Percentiles rank a stretch among this genome's conserved stretches.
Conservation (phyloP, 1,140 invertebrate genomes). For the Neodiprion pinetum region DNA sequence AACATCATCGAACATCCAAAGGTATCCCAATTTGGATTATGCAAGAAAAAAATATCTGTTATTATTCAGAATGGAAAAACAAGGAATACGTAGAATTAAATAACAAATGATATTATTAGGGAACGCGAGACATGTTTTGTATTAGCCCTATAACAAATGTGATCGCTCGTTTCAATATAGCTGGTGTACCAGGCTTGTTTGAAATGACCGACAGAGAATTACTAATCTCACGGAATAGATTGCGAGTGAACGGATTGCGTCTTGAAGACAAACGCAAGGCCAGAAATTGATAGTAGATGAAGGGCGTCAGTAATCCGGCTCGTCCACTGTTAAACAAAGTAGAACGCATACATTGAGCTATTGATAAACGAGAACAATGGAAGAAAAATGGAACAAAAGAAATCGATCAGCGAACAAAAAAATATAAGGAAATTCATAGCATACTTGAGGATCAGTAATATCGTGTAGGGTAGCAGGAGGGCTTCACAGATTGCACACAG, state of each 20-base stretch:
- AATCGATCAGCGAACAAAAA: neutral
- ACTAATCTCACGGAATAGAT: conserved; percentile 79
- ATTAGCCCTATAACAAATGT: neutral
- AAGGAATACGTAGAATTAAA: neutral
- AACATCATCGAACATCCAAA: too few relatives aligned
- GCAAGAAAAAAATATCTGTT: too few relatives aligned
- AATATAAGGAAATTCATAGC: conserved; percentile 51
- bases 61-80: too few relatives aligned
- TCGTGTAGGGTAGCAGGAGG: conserved; percentile 86
- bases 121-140: neutral
- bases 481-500: conserved; percentile 91
- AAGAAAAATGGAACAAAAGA: neutral
- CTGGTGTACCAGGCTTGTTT: conserved; percentile 45
- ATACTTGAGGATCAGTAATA: conserved; percentile 87
- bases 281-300: conserved; percentile 96
- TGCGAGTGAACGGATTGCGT: conserved; percentile 93
- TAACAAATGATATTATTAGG: neutral
- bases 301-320: conserved; percentile 84
- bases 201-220: conserved; percentile 40
- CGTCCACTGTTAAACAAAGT: conserved; percentile 73
- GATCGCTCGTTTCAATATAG: conserved; percentile 47
- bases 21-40: too few relatives aligned
- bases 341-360: conserved; percentile 31
- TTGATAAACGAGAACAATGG: conserved; percentile 14
- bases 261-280: conserved; percentile 87